Evolutionary conservation across 2,113 vertebrate species (phyloP), one percentile per base, ranked within the genome.

Genomic region (Vidua macroura): DNA sequence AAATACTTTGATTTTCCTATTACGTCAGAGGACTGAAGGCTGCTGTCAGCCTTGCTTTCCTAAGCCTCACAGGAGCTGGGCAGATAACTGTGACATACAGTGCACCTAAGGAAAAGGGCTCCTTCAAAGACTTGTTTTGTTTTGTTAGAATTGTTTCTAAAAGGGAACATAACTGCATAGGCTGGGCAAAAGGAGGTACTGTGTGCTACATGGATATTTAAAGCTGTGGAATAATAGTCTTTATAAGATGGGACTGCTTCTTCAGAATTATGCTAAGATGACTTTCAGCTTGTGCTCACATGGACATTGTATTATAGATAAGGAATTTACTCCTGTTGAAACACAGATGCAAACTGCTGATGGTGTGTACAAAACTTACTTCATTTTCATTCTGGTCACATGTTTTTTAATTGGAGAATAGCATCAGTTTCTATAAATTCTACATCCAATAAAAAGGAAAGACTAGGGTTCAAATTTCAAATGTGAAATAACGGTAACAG

Each of bases 381-480:
- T 78, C 30, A 70, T 62, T 35, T 91, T 70, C 24, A 25, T 80
- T 72, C 35, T 59, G 33, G 75, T 63, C 46, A 35, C 53, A 27
- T 75, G 77, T 66, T 93, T 86, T 76, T 46, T 31, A 78, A 74
- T 17, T 68, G 63, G 13, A 76, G 55, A 88, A 83, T 24, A 85
- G 63, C 53, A 87, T 83, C n/a, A 25, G 43, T 79, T 94, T 51
- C 20, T 85, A 48, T 93, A 80, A 91, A 91, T 22, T 84, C 60
- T 66, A 17, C 4, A 27, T 48, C 82, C 63, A 83, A 60, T 48
- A 59, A 66, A 91, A 94, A 63, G 6, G 33, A 85, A 90, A 63
- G 43, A 67, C 28, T 67, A 15, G 33, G 56, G 70, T 80, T 94
- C 78, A 94, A 70, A 91, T 96, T 91, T 95, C 68, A 91, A 83